A percentile compares a stretch with the other conserved stretches of the same genome.
Evolutionary conservation across 2,113 vertebrate species (phyloP).

Genomic region (Apus apus): DNA sequence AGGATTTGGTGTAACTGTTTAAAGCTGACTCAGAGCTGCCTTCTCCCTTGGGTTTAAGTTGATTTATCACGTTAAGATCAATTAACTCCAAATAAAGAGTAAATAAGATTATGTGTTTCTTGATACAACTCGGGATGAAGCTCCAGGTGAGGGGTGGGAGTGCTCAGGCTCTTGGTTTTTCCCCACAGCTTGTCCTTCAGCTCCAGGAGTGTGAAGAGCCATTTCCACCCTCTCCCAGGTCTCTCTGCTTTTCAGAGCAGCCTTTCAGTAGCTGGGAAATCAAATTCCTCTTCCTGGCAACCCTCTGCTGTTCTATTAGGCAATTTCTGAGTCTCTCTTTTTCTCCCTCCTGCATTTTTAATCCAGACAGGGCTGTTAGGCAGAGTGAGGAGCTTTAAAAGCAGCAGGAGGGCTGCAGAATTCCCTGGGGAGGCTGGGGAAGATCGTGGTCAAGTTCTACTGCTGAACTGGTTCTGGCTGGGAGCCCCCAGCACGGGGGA

Average conservation of each 20-base stretch:
- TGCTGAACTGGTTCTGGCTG: background rate
- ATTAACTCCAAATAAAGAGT: background rate
- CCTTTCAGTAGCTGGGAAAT: background rate
- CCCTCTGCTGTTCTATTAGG: background rate
- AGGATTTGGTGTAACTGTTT: background rate
- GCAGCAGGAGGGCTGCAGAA: background rate
- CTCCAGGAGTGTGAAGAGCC: background rate
- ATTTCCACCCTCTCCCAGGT: no score
- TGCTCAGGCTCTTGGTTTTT: rapidly evolving
- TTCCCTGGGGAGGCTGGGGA: background rate
- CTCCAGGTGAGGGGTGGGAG: rapidly evolving
- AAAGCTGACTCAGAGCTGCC: background rate
- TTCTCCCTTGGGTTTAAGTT: background rate
- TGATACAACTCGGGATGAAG: background rate
- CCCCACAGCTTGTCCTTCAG: background rate
- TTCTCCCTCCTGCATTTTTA: background rate
- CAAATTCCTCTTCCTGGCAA: conserved; percentile 3
- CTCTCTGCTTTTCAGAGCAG: background rate
- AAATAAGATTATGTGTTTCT: background rate
- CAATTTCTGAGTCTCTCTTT: background rate
- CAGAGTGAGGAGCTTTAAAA: background rate
- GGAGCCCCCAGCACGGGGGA: background rate
- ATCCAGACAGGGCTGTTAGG: background rate
- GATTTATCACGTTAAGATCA: background rate
- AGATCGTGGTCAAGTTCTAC: background rate